Base-by-base conservation (phyloP, 1,140 invertebrate species). In the Nasonia giraulti region DNA sequence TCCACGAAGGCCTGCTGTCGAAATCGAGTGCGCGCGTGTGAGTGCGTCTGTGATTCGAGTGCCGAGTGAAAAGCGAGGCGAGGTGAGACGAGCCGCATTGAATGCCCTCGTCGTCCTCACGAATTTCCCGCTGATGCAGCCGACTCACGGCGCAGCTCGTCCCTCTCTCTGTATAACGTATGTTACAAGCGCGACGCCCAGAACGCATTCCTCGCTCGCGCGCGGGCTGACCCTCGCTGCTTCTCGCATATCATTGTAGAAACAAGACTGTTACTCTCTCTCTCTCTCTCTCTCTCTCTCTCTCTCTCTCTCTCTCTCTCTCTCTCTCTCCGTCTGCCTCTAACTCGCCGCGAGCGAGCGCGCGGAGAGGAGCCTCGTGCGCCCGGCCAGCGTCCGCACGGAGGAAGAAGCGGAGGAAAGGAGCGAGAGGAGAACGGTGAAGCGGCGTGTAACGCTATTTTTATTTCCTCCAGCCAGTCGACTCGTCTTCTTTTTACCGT, bases 221-320 rank as follows among this genome's bases (percentile, higher is more conserved):
- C 44, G 10, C 50, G 55, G 10, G 68, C 23, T 76, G 73, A 50
- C 78, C 73, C 84, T 79, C 84, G 84, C 23, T 76, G 73, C 73
- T 82, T 79, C 80, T 79, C 84, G 84, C 84, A 85, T 85, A 82
- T 85, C 84, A 82, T 85, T 82, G 80, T 82, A 73, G 84, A 82
- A 82, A 85, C 78, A 80, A 84, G 83, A 84, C 77, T 84, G 83
- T 84, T 84, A 75, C 50, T 80, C 78, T 68, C 33, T 3, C 33
- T 33, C 33, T 33, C 33, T 33, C 33, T 33, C 33, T 33, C 33
- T 33, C 33, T 33, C 33, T 33, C 33, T 33, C 23, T 33, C 33
- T 37, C 33, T 37, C 78, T 62, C 33, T 37, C 33, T 76, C 83
- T 75, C 33, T 37, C 33, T 37, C 33, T 6, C 33, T 6, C 33